A percentile compares a stretch with the other conserved stretches of the same genome.
Evolutionary conservation across 2,797 vertebrate species (phyloP).

Genomic region (Clamator glandarius): DNA sequence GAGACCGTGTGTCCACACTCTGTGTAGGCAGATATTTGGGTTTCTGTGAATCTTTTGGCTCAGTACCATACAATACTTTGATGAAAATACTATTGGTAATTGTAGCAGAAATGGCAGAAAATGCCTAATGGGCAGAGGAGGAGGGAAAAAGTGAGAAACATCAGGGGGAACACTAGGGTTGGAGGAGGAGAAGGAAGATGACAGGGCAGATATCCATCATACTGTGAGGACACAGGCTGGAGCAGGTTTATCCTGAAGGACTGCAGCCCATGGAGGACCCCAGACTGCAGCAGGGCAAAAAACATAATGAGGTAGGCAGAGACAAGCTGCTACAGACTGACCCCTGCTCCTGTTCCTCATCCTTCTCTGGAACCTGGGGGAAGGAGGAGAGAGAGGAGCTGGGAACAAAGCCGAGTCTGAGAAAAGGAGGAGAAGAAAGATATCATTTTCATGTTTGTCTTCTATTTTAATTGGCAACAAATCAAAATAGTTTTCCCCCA

Average conservation of each 20-base stretch:
- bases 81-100: not conserved
- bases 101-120: not conserved
- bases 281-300: not conserved
- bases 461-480: not conserved
- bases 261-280: not conserved
- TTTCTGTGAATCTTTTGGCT: not conserved
- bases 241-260: not conserved
- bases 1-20: not conserved
- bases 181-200: not conserved
- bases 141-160: not conserved
- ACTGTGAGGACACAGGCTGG: not conserved
- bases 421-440: not conserved
- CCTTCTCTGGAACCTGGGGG: accelerated
- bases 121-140: not conserved
- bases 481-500: not conserved
- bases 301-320: not conserved
- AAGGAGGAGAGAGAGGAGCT: not conserved
- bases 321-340: not conserved
- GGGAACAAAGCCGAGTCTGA: not conserved
- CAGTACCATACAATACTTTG: not conserved
- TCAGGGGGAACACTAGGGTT: not conserved
- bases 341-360: not conserved
- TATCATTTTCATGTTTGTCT: not conserved
- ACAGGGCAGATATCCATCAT: no score
- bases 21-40: not conserved